Conservation (phyloP, 1,140 invertebrate species). For the Drosophila pectinifera region DNA sequence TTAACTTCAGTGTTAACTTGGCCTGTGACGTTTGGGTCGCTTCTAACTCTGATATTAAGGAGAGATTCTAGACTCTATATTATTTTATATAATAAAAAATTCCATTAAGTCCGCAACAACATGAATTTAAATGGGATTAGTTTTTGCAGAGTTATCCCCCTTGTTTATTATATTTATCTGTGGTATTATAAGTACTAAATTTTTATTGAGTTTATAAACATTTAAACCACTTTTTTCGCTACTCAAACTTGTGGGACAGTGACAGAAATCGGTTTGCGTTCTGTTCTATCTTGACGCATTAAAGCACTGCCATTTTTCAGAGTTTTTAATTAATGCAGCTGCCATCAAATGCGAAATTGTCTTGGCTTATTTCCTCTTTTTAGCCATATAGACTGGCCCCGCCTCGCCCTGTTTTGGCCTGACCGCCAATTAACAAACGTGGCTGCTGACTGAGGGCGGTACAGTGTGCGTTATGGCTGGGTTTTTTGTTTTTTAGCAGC, state of each 20-base stretch:
- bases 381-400: neutral
- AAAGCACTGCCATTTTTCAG: slow-evolving; percentile 17
- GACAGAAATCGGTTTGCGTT: slow-evolving; percentile 6
- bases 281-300: slow-evolving; percentile 5
- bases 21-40: no score
- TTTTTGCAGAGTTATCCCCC: no score
- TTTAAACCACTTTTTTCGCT: no score
- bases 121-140: no score
- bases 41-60: no score
- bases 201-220: no score
- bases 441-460: neutral
- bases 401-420: neutral
- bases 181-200: no score
- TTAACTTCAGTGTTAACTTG: neutral
- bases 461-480: slow-evolving; percentile 1
- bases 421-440: slow-evolving; percentile 1
- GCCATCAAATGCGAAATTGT: slow-evolving; percentile 25
- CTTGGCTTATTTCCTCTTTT: neutral
- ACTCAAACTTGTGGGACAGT: slow-evolving; percentile 2
- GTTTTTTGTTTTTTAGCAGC: no score
- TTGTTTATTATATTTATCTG: no score
- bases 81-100: no score
- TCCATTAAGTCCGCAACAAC: no score
- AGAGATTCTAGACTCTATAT: no score
- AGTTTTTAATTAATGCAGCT: slow-evolving; percentile 38